Conservation (phyloP, 2,888 invertebrate species). For the Lasioglossum lativentre region DNA sequence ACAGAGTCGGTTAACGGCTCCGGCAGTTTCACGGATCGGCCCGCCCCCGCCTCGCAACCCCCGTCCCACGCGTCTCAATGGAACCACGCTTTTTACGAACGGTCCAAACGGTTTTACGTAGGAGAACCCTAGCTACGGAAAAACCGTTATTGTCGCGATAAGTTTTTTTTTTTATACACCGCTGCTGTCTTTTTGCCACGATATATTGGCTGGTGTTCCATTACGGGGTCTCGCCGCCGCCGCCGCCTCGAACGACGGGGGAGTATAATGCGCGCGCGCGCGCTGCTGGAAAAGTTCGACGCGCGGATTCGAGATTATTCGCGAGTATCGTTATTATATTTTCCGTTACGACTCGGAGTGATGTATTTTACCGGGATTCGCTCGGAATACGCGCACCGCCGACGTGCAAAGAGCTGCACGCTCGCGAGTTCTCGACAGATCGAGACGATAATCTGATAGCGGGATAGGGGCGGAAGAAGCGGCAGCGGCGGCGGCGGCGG, state of each 20-base stretch:
- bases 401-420: neutral
- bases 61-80: constrained; percentile 30
- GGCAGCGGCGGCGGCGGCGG: too few species aligned
- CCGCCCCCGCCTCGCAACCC: constrained; percentile 19
- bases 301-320: neutral
- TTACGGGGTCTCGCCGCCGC: constrained; percentile 1
- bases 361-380: constrained; percentile 17
- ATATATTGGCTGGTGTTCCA: constrained; percentile 46
- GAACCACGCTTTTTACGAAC: constrained; percentile 58
- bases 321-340: constrained; percentile 12
- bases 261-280: constrained; percentile 14
- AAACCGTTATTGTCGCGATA: constrained; percentile 65
- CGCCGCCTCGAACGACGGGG: neutral
- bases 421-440: neutral
- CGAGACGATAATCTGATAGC: constrained; percentile 47
- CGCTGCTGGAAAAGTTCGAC: neutral
- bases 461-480: neutral
- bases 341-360: neutral
- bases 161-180: constrained; percentile 46
- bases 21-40: constrained; percentile 58
- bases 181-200: constrained; percentile 16
- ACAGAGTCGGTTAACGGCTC: constrained; percentile 62
- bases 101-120: constrained; percentile 50
- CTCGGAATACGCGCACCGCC: neutral
- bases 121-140: constrained; percentile 41